Percentiles rank a stretch among this genome's conserved stretches.
Evolutionary conservation across 2,888 invertebrate genomes (phyloP).

Genomic region (Epinotia nisella): DNA sequence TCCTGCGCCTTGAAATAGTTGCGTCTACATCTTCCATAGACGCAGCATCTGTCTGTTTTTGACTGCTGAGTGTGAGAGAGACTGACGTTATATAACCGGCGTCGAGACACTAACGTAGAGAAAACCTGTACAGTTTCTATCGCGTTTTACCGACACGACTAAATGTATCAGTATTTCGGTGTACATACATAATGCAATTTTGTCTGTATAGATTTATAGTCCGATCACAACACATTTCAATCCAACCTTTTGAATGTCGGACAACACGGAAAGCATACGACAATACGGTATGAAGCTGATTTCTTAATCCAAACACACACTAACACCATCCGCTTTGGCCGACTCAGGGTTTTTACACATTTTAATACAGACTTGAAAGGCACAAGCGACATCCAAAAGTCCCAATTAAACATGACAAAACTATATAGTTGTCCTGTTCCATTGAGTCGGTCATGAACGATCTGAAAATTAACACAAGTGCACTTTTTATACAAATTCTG

Average conservation of each 20-base stretch:
- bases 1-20: neutral
- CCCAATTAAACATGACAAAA: neutral
- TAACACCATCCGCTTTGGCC: neutral
- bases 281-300: no score
- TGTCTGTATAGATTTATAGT: neutral
- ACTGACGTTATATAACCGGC: neutral
- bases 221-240: neutral
- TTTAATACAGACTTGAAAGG: conserved; percentile 5
- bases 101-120: neutral
- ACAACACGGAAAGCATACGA: neutral
- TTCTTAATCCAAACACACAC: no score
- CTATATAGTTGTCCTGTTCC: neutral
- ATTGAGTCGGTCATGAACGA: neutral
- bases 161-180: no score
- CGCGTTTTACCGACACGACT: neutral
- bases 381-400: neutral
- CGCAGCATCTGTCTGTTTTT: neutral
- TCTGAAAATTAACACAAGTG: neutral
- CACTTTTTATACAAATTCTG: neutral
- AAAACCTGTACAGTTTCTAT: neutral
- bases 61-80: neutral
- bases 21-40: neutral
- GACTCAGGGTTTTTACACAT: neutral
- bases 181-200: no score
- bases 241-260: neutral